These are phyloP conservation scores for Pollenia angustigena DNA, from an alignment of 2,888 invertebrate genomes.

Conservation along the genomic window DNA sequence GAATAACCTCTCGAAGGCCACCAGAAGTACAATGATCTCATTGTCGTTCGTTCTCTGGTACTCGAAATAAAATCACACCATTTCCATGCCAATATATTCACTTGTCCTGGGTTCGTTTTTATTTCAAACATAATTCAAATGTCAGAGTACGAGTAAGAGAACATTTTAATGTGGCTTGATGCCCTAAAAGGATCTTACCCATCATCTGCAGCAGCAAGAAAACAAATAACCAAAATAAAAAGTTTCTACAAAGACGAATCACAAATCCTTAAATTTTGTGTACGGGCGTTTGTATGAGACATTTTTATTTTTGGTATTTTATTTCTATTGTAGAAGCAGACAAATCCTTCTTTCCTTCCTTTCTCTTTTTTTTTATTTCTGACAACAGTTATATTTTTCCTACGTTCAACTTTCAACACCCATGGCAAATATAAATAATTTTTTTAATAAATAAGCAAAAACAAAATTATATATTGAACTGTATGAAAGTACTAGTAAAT, in stretches of 20 bases:
- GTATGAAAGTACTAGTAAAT: not conserved
- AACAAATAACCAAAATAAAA: conserved; percentile 24
- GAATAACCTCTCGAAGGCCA: conserved; percentile 59
- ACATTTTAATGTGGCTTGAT: not conserved
- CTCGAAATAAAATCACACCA: conserved; percentile 19
- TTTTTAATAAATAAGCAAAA: conserved; percentile 4
- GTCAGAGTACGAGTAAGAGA: not conserved
- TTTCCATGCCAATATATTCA: not conserved
- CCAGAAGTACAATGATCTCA: conserved; percentile 59
- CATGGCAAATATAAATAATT: not conserved
- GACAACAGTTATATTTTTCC: conserved; percentile 9
- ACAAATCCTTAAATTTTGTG: conserved; percentile 9
- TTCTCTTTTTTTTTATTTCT: conserved; percentile 3
- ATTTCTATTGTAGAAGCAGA: conserved; percentile 49
- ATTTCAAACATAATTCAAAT: not conserved
- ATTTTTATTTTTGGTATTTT: not conserved
- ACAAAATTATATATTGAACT: not conserved
- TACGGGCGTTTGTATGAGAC: not conserved
- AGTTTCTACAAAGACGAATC: not conserved
- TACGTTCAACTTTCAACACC: conserved; percentile 16
- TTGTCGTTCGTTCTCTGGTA: not conserved
- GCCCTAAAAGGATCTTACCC: conserved; percentile 42
- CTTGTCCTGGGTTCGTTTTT: not conserved
- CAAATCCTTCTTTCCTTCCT: conserved; percentile 61
- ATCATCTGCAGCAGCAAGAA: not conserved